Base-by-base conservation (phyloP, 2,888 invertebrate genomes). In the Brachyptera risi region DNA sequence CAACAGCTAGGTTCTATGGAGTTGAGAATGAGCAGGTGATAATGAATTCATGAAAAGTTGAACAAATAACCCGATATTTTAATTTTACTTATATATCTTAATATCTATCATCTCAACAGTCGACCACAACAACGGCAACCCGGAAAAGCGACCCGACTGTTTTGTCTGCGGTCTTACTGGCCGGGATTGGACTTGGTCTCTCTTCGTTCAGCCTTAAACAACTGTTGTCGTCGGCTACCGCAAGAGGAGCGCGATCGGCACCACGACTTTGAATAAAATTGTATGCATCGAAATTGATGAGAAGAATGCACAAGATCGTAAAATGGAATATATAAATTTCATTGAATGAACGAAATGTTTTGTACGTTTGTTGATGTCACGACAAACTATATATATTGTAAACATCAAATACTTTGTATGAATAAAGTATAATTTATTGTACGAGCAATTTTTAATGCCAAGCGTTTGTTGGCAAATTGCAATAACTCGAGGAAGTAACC, bases 141-240 rank as follows among this genome's bases (percentile, higher is more conserved):
- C 59, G 56, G 23, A 40, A 56, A 26, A 38, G 19, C 17, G 59
- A 59, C 57, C 26, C 23, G 9, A 49, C 60, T 74, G 78, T 80
- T 58, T 75, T 81, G 66, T 83, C 84, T 1, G 83, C 83, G 17
- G 69, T 82, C 49, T 73, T 80, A 59, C 73, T 83, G 62, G 83
- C 83, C 4, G 78, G 81, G 5, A 72, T 83, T 59, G 83, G 83
- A 51, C 77, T 83, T 21, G 82, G 81, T 19, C 72, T 83, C 1
- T 83, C 84, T 63, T 80, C 83, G 44, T 83, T 82, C 74, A 83
- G 83, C 74, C 78, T 83, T 57, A 83, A 83, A 69, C 84, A 83
- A 69, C 79, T 83, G 80, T 74, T 81, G 68, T n/a, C 61, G 13
- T 24, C 62, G 15, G 44, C 59, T 37, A 51, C 47, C 31, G 19